phyloP scores from a whole-genome alignment of 2,888 invertebrate species.

The Cosmorhoe ocellata region DNA sequence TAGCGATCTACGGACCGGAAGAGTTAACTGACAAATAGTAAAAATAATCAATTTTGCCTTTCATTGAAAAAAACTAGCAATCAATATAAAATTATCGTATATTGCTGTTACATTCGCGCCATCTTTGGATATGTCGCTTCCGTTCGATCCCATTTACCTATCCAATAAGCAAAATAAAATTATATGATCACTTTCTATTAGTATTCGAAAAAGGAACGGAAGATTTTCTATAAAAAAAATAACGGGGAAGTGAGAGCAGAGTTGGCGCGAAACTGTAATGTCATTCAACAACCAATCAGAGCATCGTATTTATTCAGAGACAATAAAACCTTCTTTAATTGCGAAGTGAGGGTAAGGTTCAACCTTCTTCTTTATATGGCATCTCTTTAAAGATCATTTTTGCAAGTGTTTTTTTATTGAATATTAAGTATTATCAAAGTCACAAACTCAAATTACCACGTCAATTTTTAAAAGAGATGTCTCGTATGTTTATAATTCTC shows the following conservation, averaged over 20 bases:
- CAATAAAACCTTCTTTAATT: neutral
- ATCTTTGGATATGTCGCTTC: conserved; percentile 3
- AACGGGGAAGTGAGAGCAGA: neutral
- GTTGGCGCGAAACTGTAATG: conserved; percentile 1
- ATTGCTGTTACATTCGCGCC: neutral
- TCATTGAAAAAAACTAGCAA: neutral
- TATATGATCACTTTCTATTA: neutral
- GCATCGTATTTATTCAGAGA: neutral
- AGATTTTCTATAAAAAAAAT: conserved; percentile 1
- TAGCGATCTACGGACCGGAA: too few species aligned
- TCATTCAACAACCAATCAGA: neutral
- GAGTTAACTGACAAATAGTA: too few species aligned
- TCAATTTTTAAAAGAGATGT: too few species aligned
- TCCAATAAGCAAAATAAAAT: neutral
- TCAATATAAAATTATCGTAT: neutral
- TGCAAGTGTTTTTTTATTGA: too few species aligned
- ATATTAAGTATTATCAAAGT: too few species aligned
- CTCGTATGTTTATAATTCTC: too few species aligned
- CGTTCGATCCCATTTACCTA: neutral
- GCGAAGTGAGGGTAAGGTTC: neutral
- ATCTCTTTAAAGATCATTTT: too few species aligned
- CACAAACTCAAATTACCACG: too few species aligned
- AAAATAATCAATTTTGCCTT: neutral
- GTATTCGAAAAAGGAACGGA: conserved; percentile 3
- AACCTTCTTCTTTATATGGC: too few species aligned